These are phyloP conservation scores for Sebastes itinus DNA, from an alignment of 2,797 vertebrate genomes.

Conservation along the genomic window DNA sequence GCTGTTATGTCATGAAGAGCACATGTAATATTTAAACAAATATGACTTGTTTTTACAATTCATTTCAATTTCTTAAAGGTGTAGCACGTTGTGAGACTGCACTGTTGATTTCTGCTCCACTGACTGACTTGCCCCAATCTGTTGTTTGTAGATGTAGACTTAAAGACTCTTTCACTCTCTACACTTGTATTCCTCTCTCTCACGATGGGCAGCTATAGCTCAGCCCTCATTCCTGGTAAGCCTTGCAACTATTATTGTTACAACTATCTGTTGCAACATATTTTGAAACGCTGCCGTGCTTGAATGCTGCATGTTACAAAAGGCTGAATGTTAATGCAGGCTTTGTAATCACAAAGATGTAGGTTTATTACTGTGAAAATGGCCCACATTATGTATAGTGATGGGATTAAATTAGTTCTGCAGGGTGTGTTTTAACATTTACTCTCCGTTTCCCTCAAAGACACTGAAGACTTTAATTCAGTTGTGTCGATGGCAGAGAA, in stretches of 20 bases:
- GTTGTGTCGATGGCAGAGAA: slow-evolving; percentile 89
- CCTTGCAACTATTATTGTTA: slow-evolving; percentile 21
- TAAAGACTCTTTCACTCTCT: slow-evolving; percentile 70
- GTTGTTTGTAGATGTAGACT: slow-evolving; percentile 74
- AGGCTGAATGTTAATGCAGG: not conserved
- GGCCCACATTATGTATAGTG: not conserved
- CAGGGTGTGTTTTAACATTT: slow-evolving; percentile 2
- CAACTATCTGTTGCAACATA: slow-evolving; percentile 1
- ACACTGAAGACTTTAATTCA: slow-evolving; percentile 94
- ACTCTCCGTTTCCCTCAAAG: slow-evolving; percentile 79
- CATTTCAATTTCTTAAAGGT: not conserved
- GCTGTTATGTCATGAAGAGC: not conserved
- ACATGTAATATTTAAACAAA: not conserved
- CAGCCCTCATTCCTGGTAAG: slow-evolving; percentile 78
- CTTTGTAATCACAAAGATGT: not conserved
- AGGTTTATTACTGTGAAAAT: not conserved
- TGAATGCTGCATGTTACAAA: slow-evolving; percentile 15
- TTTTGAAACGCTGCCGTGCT: slow-evolving; percentile 12
- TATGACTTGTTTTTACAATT: not conserved
- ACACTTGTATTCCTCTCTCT: slow-evolving; percentile 74
- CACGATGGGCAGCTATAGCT: slow-evolving; percentile 81
- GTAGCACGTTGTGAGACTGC: not conserved
- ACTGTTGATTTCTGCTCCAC: slow-evolving; percentile 25
- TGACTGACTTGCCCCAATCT: slow-evolving; percentile 59
- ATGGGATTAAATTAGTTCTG: not conserved